These are phyloP conservation scores for Philonicus albiceps DNA, from an alignment of 2,888 invertebrate species.

Conservation along the genomic window DNA sequence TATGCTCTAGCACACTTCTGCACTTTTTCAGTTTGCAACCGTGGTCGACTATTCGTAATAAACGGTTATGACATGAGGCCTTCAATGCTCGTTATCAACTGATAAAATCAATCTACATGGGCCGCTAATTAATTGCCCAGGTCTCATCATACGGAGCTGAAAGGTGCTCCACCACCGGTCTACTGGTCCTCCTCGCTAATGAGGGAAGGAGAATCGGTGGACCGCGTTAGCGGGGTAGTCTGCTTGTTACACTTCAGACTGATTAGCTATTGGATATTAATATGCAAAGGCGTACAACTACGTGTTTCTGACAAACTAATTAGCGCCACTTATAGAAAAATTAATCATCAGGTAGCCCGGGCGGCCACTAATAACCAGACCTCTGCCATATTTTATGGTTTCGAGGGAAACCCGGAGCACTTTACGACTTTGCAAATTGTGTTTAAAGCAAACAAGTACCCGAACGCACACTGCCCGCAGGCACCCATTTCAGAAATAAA, in stretches of 20 bases:
- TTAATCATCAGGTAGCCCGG: constrained; percentile 33
- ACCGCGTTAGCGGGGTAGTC: neutral
- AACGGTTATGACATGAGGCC: neutral
- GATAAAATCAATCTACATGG: constrained; percentile 26
- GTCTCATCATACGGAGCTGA: constrained; percentile 1
- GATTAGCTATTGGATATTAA: constrained; percentile 36
- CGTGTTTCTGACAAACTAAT: constrained; percentile 43
- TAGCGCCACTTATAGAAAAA: constrained; percentile 43
- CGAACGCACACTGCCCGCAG: neutral
- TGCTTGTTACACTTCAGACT: constrained; percentile 29
- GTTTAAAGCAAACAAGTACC: constrained; percentile 7
- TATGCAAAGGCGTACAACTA: constrained; percentile 34
- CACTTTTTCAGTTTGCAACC: neutral
- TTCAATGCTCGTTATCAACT: neutral
- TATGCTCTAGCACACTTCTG: neutral
- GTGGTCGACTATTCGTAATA: neutral
- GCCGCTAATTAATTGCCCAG: constrained; percentile 33
- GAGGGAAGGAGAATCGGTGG: neutral
- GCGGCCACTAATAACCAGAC: constrained; percentile 25
- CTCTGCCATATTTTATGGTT: constrained; percentile 30
- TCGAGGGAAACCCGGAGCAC: neutral
- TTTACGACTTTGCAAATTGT: constrained; percentile 22
- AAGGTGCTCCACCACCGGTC: neutral
- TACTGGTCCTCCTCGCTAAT: neutral
- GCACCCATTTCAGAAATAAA: constrained; percentile 14